Conservation (phyloP, 2,888 invertebrate genomes). For the Cinara cedri region DNA sequence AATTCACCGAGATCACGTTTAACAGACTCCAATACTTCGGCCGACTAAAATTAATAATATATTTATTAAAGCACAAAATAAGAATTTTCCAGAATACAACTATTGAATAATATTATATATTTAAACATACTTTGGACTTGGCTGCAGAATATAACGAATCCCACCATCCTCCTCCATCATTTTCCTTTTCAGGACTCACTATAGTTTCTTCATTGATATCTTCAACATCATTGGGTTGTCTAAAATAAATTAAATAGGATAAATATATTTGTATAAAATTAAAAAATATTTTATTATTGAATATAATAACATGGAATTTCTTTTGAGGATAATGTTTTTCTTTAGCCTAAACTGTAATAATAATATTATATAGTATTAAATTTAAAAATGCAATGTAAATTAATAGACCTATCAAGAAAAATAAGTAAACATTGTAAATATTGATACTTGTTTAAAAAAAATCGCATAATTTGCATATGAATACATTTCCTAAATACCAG, state of each 20-base stretch:
- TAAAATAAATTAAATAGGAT: slow-evolving; percentile 3
- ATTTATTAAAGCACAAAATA: neutral
- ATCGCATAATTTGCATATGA: too few relatives aligned
- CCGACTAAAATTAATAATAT: slow-evolving; percentile 67
- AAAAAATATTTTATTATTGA: too few relatives aligned
- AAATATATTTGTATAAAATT: neutral
- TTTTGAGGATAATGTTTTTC: too few relatives aligned
- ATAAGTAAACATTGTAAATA: too few relatives aligned
- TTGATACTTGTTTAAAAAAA: too few relatives aligned
- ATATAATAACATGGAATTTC: too few relatives aligned
- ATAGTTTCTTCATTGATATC: slow-evolving; percentile 12
- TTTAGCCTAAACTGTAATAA: too few relatives aligned
- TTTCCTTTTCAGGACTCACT: slow-evolving; percentile 9
- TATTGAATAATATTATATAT: neutral
- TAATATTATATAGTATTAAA: too few relatives aligned
- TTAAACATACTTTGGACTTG: slow-evolving; percentile 53
- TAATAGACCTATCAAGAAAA: too few relatives aligned
- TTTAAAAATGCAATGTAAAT: too few relatives aligned
- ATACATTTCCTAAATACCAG: too few relatives aligned
- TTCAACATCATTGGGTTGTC: slow-evolving; percentile 19
- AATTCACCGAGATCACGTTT: slow-evolving; percentile 79
- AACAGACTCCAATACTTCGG: slow-evolving; percentile 77
- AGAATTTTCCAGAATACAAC: neutral
- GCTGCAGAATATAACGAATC: slow-evolving; percentile 58
- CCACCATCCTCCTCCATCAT: slow-evolving; percentile 57